Base-by-base conservation (phyloP, 1,140 invertebrate genomes). In the Bilobella aurantiaca region DNA sequence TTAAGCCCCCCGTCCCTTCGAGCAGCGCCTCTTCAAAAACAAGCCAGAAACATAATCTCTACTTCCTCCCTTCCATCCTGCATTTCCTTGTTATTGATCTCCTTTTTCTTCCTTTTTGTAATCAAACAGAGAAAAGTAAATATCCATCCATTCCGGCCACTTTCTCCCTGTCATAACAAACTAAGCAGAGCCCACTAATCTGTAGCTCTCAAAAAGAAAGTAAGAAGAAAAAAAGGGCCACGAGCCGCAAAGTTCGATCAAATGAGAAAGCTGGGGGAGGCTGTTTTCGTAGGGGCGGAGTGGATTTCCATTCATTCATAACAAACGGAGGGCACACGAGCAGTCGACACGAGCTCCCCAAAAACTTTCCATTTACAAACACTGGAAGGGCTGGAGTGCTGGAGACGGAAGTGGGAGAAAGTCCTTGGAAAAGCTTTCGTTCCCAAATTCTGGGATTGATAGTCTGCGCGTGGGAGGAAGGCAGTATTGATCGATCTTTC, bases 391-490 rank as follows among this genome's bases (percentile, higher is more conserved):
- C 8, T 8, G 23, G 49, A 23, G 21, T 23, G 23, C 49, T 23
- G 12, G 49, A 53, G 25, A 53, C 5, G 49, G 23, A 23, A 53
- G 34, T 42, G 12, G 23, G 49, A 53, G 49, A 53, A 53, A 53
- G 49, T 53, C 49, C 49, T 53, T 53, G 49, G n/a, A n/a, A 53
- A 53, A 5, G 49, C 12, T 53, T 12, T 12, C 49, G 5, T 53
- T 14, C 49, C 49, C 49, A 5, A 12, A 12, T 53, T 53, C 12
- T 8, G 49, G 23, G 12, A 53, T 53, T 53, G 25, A 23, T 53
- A 23, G 49, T n/a, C n/a, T 5, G 23, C 49, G 49, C 49, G 49
- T 53, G 49, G 49, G 49, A 53, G 49, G 49, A 53, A 23, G 49
- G 49, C 49, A 53, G 14, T n/a, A 42, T 53, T 23, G 8, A 53